Percentiles rank a stretch among this genome's conserved stretches.
Evolutionary conservation across 2,797 vertebrate species (phyloP).

Genomic region (Muraenolepis orangiensis): DNA sequence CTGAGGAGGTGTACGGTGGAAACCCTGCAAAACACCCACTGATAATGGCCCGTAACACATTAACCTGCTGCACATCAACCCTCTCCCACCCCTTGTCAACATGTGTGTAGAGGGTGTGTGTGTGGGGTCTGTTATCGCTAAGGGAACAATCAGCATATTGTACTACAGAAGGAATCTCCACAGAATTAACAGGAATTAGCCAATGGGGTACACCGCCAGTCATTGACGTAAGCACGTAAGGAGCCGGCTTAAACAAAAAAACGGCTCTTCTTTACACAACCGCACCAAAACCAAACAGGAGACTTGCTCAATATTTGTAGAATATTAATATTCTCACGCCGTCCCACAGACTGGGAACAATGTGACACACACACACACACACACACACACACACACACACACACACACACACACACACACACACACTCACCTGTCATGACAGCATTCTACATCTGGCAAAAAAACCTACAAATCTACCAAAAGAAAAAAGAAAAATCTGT

Average conservation of each 20-base stretch:
- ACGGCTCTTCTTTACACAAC: not conserved
- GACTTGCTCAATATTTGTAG: not conserved
- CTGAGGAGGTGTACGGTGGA: constrained; percentile 10
- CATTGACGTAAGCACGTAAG: not conserved
- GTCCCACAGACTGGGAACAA: not conserved
- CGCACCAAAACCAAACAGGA: constrained; percentile 1
- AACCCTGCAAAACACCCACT: constrained; percentile 42
- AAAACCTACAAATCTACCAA: not conserved
- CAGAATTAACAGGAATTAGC: constrained; percentile 26
- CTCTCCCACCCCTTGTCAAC: constrained; percentile 6
- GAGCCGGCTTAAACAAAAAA: too few relatives aligned
- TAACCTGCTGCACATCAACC: constrained; percentile 37
- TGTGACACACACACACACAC: not conserved
- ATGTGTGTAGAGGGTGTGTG: constrained; percentile 11
- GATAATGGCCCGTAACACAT: constrained; percentile 54
- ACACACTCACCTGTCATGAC: constrained; percentile 2
- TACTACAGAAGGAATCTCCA: constrained; percentile 11
- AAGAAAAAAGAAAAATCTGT: not conserved
- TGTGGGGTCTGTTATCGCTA: constrained; percentile 38
- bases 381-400: not conserved
- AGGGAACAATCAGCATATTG: constrained; percentile 52
- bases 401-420: constrained; percentile 15
- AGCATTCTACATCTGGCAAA: not conserved
- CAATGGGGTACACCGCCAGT: not conserved
- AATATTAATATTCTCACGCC: too few relatives aligned